phyloP scores from a whole-genome alignment of 1,140 invertebrate species.

The Brachionus paranguensis region DNA sequence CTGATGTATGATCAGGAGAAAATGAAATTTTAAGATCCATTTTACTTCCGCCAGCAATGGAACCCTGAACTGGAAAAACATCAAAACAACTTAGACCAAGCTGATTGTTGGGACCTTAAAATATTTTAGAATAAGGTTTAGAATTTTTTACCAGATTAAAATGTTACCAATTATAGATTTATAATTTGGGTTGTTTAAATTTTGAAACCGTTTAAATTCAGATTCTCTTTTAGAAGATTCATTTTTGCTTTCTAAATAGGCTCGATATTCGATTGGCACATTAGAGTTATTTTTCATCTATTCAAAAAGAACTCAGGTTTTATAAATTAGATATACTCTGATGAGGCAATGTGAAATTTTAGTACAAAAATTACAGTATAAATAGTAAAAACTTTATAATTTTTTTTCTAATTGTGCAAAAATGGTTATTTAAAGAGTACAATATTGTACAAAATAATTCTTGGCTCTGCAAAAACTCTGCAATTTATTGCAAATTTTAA shows the following conservation, averaged over 20 bases:
- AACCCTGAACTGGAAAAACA: slow-evolving; percentile 50
- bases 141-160: not conserved
- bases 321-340: no score
- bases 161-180: slow-evolving; percentile 11
- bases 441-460: no score
- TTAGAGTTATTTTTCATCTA: slow-evolving; percentile 36
- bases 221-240: not conserved
- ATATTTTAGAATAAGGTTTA: not conserved
- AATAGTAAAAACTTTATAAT: no score
- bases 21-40: slow-evolving; percentile 53
- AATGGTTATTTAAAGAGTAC: no score
- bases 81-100: slow-evolving; percentile 55
- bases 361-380: no score
- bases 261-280: slow-evolving; percentile 34
- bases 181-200: slow-evolving; percentile 45
- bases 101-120: slow-evolving; percentile 50
- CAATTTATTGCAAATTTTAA: no score
- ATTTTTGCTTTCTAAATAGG: slow-evolving; percentile 29
- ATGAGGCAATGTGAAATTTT: no score
- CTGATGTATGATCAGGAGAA: slow-evolving; percentile 54
- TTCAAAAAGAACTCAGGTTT: no score
- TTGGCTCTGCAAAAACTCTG: no score
- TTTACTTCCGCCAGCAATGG: slow-evolving; percentile 48
- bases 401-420: no score
- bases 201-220: slow-evolving; percentile 39